Evolutionary conservation across 2,113 vertebrate species (phyloP), one percentile per base, ranked within the genome.

Genomic region (Oryzias celebensis): DNA sequence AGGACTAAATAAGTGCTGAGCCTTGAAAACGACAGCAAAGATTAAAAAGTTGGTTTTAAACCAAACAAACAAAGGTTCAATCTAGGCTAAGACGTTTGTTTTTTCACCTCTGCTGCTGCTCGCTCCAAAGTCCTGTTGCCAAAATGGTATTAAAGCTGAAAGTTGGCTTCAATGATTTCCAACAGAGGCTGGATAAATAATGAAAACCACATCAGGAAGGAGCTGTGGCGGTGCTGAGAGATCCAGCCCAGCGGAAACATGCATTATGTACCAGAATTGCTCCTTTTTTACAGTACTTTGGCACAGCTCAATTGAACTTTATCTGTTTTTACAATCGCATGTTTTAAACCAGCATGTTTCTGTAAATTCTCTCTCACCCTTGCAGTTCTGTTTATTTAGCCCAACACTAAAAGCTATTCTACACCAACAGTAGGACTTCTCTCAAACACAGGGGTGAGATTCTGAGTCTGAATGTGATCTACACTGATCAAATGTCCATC

Each of bases 111-210:
- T 57, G 74, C 58, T 77, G 58, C 52, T 69, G 58, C 60, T 67
- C 14, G 8, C 51, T 56, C 47, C 24, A 5, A 73, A 65, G 67
- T 71, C 36, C 41, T 43, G 56, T 52, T 75, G 81, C 84, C 84
- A 87, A 68, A 59, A 80, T 86, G 85, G 80, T 76, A 81, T 66
- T 61, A n/a, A 52, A 71, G 75, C 63, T 65, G 43, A 51, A 74
- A 75, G 57, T 67, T 51, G 14, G 67, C 63, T 87, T 77, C 77
- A 73, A 77, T 77, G 80, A 77, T 74, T 78, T 85, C 77, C 77
- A 78, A 83, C 84, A 82, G 82, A 85, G 73, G 81, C 67, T 59
- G 78, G 84, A 89, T 87, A 85, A 89, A 89, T 88, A 87, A 87
- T 89, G 77, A 72, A 89, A 88, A 84, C 63, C 78, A 75, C 85